These are phyloP conservation scores for Vanessa cardui DNA, from an alignment of 2,888 invertebrate genomes.

Conservation along the genomic window DNA sequence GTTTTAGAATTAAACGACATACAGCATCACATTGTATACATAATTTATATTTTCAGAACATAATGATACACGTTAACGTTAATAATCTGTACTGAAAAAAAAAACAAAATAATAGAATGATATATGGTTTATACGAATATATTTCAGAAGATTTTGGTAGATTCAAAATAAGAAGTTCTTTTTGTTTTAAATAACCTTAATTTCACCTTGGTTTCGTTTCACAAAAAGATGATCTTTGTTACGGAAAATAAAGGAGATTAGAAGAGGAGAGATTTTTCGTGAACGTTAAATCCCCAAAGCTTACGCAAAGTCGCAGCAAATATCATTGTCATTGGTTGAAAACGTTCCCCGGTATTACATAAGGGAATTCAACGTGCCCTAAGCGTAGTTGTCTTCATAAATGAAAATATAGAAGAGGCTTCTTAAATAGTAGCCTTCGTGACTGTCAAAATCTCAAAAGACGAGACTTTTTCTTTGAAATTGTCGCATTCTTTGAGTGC, in stretches of 20 bases:
- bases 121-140: no score
- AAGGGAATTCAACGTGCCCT: not conserved
- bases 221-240: not conserved
- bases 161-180: not conserved
- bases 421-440: constrained; percentile 9
- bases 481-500: constrained; percentile 27
- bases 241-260: not conserved
- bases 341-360: not conserved
- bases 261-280: not conserved
- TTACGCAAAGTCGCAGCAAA: not conserved
- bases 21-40: no score
- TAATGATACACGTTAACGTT: no score
- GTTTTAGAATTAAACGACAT: no score
- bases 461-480: constrained; percentile 24
- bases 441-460: constrained; percentile 21
- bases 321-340: not conserved
- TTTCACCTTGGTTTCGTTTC: not conserved
- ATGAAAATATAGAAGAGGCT: constrained; percentile 11
- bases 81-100: no score
- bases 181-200: not conserved
- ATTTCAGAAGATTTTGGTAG: no score
- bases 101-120: no score
- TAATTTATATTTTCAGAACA: no score
- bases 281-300: not conserved
- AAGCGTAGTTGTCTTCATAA: not conserved